Evolutionary conservation across 2,113 vertebrate species (phyloP), one percentile per base, ranked within the genome.

Genomic region (Azemiops feae): DNA sequence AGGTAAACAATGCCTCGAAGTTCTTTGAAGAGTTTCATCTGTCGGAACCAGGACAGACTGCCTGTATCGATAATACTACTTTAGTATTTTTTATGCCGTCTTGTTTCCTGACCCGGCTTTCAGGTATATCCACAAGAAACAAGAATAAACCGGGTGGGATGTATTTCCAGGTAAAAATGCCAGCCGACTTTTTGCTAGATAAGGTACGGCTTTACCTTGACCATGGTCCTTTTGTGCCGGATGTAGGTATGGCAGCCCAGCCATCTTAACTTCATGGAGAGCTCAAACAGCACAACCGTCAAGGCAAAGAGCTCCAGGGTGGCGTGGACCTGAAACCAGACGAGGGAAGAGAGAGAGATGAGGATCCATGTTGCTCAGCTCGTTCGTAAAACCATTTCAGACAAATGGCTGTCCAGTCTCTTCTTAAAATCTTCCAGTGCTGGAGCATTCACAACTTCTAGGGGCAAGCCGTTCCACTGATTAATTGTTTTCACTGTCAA

Each of bases 241-340:
- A 99, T 98, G 96, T 99, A 99, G 18, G 98, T 99, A 93, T 98
- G 97, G 95, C 99, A 99, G 95, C 99, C 99, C 94, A 99, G 97
- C 99, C 99, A 99, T 57, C 99, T 98, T 92, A 99, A 96, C 96
- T 99, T 99, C 99, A 99, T 99, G 0, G 98, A 98, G 89, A 99
- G 98, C 47, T 99, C 99, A 93, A 99, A 99, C n/a, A 98, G 98
- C 39, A 99, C 99, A 95, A 99, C 98, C 2, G 97, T 97, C 92
- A 99, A 96, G 0, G 98, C 98, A 1, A 99, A 97, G 93, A 99
- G 98, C 97, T 99, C 99, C 97, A 99, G 97, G 23, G 99, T 99
- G 3, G 99, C 98, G 0, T 99, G 99, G 52, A 99, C 98, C 99
- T 99, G 96, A 30, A 85, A 58, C 0, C n/a, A 88, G 0, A 94